These are phyloP conservation scores for Galagoides demidoff DNA, from an alignment of 2,797 vertebrate genomes.

Conservation along the genomic window DNA sequence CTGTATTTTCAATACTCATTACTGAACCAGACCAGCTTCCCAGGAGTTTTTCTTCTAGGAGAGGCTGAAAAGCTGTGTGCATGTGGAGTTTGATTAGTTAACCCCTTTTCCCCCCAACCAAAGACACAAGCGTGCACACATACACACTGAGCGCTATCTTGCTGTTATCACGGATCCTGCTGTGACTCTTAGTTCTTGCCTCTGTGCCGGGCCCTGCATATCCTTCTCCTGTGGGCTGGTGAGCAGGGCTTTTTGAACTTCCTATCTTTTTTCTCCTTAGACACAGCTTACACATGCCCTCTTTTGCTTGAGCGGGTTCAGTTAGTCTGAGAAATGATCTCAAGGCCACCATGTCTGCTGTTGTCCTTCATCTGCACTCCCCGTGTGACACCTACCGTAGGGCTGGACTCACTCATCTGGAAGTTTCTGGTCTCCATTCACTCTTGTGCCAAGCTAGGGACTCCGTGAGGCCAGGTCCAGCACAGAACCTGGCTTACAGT, in stretches of 20 bases:
- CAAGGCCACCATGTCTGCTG: not conserved
- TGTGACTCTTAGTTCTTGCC: not conserved
- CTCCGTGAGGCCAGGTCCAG: fast-evolving
- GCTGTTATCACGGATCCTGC: not conserved
- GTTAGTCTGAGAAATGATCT: not conserved
- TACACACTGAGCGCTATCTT: fast-evolving
- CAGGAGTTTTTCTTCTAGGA: not conserved
- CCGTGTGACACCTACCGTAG: not conserved
- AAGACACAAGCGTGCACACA: not conserved
- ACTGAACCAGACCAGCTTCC: not conserved
- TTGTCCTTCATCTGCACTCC: not conserved
- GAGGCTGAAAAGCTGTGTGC: not conserved
- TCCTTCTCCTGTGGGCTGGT: not conserved
- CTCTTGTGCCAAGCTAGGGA: not conserved
- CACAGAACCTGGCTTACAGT: not conserved
- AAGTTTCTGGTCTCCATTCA: fast-evolving
- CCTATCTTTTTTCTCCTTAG: not conserved
- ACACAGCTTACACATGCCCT: not conserved
- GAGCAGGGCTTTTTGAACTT: not conserved
- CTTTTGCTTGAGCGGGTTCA: not conserved
- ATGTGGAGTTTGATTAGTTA: not conserved
- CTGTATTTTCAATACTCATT: not conserved
- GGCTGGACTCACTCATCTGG: not conserved
- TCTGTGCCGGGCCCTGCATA: not conserved
- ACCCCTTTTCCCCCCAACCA: not conserved